Evolutionary conservation across 1,140 invertebrate genomes (phyloP).

Genomic region (Zaprionus gabonicus): DNA sequence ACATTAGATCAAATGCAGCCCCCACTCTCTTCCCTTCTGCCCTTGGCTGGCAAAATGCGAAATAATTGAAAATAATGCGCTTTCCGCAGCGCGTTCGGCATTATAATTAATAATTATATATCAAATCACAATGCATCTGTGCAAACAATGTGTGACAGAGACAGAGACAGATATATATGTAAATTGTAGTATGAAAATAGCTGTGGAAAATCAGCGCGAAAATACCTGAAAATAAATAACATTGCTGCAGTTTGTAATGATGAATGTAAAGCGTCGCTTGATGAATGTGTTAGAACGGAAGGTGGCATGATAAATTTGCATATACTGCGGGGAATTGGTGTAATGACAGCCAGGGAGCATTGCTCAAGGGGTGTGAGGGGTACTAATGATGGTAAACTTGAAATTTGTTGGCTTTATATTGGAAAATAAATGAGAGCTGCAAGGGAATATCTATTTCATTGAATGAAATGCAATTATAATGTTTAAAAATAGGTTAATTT

Average conservation of each 20-base stretch:
- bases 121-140: constrained; percentile 65
- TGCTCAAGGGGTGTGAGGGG: not conserved
- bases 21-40: not conserved
- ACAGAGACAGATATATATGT: constrained; percentile 3
- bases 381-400: not conserved
- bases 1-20: constrained; percentile 9
- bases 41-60: constrained; percentile 30
- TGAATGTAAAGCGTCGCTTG: not conserved
- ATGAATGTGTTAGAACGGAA: not conserved
- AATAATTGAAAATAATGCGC: constrained; percentile 76
- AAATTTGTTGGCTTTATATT: not conserved
- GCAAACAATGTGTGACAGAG: constrained; percentile 31
- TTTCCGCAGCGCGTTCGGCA: constrained; percentile 5
- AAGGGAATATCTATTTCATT: too few relatives aligned
- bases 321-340: not conserved
- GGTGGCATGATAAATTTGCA: not conserved
- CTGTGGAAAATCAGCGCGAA: constrained; percentile 14
- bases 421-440: too few relatives aligned
- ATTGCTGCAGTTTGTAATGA: not conserved
- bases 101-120: constrained; percentile 75
- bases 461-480: too few relatives aligned
- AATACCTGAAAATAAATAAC: not conserved
- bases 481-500: too few relatives aligned
- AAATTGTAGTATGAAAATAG: not conserved
- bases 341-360: not conserved